Conservation (phyloP, 1,140 invertebrate species). For the Diuraphis noxia region DNA sequence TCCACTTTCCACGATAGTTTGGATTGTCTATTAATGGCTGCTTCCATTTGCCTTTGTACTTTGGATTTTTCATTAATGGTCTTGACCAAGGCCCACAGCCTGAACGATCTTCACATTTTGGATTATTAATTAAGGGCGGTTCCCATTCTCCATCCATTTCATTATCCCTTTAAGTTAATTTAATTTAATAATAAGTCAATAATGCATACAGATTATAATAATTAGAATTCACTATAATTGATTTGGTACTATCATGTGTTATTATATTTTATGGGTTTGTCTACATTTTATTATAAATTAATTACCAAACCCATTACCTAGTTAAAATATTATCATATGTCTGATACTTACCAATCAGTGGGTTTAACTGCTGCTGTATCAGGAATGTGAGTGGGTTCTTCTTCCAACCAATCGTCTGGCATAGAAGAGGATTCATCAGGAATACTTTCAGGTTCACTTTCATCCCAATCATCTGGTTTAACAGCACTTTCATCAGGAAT, state of each 20-base stretch:
- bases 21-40: slow-evolving; percentile 90
- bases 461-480: slow-evolving; percentile 95
- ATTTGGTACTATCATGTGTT: neutral
- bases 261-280: too few species aligned
- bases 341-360: slow-evolving; percentile 75
- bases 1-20: slow-evolving; percentile 93
- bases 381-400: slow-evolving; percentile 85
- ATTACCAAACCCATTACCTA: neutral
- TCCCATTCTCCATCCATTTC: slow-evolving; percentile 99
- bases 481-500: slow-evolving; percentile 84
- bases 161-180: slow-evolving; percentile 70
- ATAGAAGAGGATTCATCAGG: slow-evolving; percentile 84
- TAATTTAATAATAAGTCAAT: neutral
- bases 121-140: slow-evolving; percentile 89
- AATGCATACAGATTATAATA: neutral
- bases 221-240: too few species aligned
- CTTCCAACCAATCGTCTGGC: slow-evolving; percentile 92
- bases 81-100: slow-evolving; percentile 93
- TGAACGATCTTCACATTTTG: slow-evolving; percentile 77
- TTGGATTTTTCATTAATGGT: slow-evolving; percentile 85
- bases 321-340: too few species aligned
- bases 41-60: slow-evolving; percentile 91
- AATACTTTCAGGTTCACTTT: slow-evolving; percentile 87
- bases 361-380: slow-evolving; percentile 88
- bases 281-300: neutral